phyloP scores from a whole-genome alignment of 2,113 vertebrate species.

The Progne subis region DNA sequence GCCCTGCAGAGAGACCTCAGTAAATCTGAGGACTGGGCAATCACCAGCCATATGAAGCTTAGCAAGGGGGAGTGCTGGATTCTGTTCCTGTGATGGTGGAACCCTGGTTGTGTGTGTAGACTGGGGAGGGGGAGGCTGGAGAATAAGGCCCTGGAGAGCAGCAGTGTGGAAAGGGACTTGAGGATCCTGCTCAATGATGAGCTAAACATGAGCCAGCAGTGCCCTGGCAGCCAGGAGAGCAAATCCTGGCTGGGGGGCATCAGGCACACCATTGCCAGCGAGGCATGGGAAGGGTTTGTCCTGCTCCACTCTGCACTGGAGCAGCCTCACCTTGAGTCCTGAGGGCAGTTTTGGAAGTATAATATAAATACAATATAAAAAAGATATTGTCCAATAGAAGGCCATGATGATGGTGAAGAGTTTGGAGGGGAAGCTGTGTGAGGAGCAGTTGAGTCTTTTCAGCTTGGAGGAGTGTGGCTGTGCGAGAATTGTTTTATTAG shows the following conservation, averaged over 20 bases:
- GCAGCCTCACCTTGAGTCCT: rapidly evolving
- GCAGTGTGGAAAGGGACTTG: background rate
- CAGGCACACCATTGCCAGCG: rapidly evolving
- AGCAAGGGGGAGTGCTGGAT: background rate
- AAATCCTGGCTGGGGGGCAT: rapidly evolving
- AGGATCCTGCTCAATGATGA: background rate
- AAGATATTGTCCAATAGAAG: background rate
- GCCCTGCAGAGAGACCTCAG: background rate
- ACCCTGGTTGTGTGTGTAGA: background rate
- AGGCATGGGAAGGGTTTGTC: background rate
- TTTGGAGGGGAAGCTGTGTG: background rate
- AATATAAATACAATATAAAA: background rate
- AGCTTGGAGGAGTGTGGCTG: background rate
- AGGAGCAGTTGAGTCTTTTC: background rate
- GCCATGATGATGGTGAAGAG: background rate
- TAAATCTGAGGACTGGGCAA: background rate
- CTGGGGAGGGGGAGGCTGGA: background rate
- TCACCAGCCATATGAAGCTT: background rate
- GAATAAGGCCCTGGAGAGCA: background rate
- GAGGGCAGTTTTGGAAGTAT: background rate
- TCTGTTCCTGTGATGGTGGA: background rate
- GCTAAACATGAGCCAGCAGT: background rate
- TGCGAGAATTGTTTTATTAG: no score
- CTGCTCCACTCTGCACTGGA: rapidly evolving
- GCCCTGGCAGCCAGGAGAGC: background rate